Conservation (phyloP, 2,113 vertebrate genomes). For the Deroptyus accipitrinus region DNA sequence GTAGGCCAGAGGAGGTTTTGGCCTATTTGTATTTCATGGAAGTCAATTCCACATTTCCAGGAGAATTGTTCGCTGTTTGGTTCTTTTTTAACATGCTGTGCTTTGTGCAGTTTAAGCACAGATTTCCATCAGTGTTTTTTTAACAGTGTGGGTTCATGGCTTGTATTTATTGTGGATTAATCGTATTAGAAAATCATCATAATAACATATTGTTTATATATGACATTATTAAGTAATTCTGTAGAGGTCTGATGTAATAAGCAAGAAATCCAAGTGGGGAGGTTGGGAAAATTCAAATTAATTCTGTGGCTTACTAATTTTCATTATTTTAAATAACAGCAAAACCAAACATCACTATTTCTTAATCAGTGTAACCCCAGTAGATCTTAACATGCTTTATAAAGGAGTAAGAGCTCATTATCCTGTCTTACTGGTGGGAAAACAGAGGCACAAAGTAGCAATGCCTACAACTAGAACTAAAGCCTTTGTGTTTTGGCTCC, state of each 20-base stretch:
- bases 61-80: background rate
- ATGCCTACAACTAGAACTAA: slow-evolving; percentile 14
- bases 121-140: background rate
- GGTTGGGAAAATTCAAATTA: background rate
- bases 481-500: background rate
- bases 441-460: slow-evolving; percentile 20
- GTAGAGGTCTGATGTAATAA: background rate
- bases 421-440: slow-evolving; percentile 11
- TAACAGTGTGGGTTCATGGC: background rate
- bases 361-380: slow-evolving; percentile 14
- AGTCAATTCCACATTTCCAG: background rate
- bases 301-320: slow-evolving; percentile 16
- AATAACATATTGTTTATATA: background rate
- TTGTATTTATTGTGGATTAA: background rate
- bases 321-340: slow-evolving; percentile 23
- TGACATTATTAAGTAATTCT: slow-evolving; percentile 1
- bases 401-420: slow-evolving; percentile 28
- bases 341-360: slow-evolving; percentile 6
- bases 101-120: background rate
- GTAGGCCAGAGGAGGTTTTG: background rate
- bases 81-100: background rate
- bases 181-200: background rate
- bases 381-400: slow-evolving; percentile 29
- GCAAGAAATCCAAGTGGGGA: background rate
- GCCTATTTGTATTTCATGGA: background rate